Conservation (phyloP, 2,888 invertebrate genomes). For the Gortyna flavago region DNA sequence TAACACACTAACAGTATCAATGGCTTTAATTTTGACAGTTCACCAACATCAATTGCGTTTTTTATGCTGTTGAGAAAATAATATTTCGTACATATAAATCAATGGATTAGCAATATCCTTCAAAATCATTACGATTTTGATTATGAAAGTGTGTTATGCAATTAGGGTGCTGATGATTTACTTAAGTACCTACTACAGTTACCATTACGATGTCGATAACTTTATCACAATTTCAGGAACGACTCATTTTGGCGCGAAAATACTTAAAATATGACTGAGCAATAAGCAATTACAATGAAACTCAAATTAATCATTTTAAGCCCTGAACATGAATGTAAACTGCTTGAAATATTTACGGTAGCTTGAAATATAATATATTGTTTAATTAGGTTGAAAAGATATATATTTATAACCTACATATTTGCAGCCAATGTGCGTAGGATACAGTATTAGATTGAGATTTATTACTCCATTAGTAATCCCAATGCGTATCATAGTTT, state of each 20-base stretch:
- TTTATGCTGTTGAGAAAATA: neutral
- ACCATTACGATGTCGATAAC: neutral
- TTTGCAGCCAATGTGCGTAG: constrained; percentile 9
- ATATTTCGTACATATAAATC: neutral
- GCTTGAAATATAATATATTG: constrained; percentile 39
- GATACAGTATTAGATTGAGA: constrained; percentile 16
- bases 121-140: neutral
- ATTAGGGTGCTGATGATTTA: neutral
- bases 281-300: constrained; percentile 8
- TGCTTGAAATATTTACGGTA: constrained; percentile 54
- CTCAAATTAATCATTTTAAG: constrained; percentile 38
- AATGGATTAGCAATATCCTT: neutral
- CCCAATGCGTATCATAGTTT: constrained; percentile 14
- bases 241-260: constrained; percentile 19
- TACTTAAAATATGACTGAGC: constrained; percentile 21
- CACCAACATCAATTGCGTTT: neutral
- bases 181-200: neutral
- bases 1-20: neutral
- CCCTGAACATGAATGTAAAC: constrained; percentile 15
- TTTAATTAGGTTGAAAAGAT: constrained; percentile 34
- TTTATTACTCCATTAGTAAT: constrained; percentile 29
- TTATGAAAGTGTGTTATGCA: neutral
- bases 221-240: neutral
- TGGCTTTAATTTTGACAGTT: neutral
- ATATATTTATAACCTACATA: constrained; percentile 36